Conservation (phyloP, 1,140 invertebrate species). For the Meloidogyne hapla region DNA sequence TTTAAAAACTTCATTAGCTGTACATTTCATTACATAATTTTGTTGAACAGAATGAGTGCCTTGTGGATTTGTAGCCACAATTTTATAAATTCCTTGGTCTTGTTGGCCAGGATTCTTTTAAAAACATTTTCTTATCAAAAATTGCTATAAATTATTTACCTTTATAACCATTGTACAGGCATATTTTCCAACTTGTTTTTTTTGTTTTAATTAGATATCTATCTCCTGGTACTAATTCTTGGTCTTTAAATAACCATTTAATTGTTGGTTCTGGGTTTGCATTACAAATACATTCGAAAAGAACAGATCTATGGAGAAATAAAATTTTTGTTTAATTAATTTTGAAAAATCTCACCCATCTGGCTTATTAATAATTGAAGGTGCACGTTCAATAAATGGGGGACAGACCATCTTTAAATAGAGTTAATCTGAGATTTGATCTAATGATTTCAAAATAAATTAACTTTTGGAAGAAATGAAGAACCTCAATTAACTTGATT, state of each 20-base stretch:
- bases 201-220: conserved; percentile 46
- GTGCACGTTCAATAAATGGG: conserved; percentile 45
- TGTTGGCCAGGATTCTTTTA: conserved; percentile 48
- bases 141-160: conserved; percentile 15
- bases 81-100: conserved; percentile 53
- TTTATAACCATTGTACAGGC: conserved; percentile 46
- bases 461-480: not conserved
- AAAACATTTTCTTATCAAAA: not conserved
- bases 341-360: conserved; percentile 34
- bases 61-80: conserved; percentile 46
- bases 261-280: conserved; percentile 50
- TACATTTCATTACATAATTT: conserved; percentile 42
- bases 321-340: not conserved
- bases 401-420: conserved; percentile 37
- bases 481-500: not conserved
- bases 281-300: conserved; percentile 54
- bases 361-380: conserved; percentile 44
- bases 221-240: conserved; percentile 44
- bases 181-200: conserved; percentile 52
- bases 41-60: conserved; percentile 50
- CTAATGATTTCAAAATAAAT: not conserved
- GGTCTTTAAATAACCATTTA: conserved; percentile 51
- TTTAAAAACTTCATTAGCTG: conserved; percentile 52
- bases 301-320: conserved; percentile 36
- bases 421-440: not conserved